Conservation (phyloP, 2,113 vertebrate genomes). For the Tretioscincus oriximinensis region DNA sequence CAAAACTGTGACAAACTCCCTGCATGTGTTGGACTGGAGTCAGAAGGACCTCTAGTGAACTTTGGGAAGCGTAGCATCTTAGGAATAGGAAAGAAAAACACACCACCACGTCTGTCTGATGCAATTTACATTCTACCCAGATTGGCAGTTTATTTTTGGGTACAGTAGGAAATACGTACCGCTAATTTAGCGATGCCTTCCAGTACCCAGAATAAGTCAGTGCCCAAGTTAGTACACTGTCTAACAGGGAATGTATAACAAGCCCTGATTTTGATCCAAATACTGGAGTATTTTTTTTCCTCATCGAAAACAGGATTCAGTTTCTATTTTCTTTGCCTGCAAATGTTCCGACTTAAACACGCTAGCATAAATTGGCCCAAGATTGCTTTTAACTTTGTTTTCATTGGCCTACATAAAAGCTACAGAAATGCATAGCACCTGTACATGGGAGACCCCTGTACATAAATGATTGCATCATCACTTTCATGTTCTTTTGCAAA, state of each 20-base stretch:
- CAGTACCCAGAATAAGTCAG: neutral
- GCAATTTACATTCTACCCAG: neutral
- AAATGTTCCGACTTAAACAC: neutral
- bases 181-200: neutral
- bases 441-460: too few relatives aligned
- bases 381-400: neutral
- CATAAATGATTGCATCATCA: too few relatives aligned
- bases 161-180: neutral
- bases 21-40: slow-evolving; percentile 28
- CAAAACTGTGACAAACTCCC: slow-evolving; percentile 13
- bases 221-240: neutral
- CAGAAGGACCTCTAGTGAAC: slow-evolving; percentile 42
- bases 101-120: neutral
- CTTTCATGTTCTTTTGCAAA: too few relatives aligned
- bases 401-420: neutral
- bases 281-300: neutral
- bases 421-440: neutral
- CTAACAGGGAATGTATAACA: neutral
- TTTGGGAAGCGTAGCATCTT: slow-evolving; percentile 23
- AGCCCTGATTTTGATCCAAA: neutral
- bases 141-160: neutral
- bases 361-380: neutral
- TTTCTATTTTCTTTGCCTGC: neutral
- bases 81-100: neutral
- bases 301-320: neutral